Evolutionary conservation across 2,113 vertebrate genomes (phyloP).

Genomic region (Polyodon spathula): DNA sequence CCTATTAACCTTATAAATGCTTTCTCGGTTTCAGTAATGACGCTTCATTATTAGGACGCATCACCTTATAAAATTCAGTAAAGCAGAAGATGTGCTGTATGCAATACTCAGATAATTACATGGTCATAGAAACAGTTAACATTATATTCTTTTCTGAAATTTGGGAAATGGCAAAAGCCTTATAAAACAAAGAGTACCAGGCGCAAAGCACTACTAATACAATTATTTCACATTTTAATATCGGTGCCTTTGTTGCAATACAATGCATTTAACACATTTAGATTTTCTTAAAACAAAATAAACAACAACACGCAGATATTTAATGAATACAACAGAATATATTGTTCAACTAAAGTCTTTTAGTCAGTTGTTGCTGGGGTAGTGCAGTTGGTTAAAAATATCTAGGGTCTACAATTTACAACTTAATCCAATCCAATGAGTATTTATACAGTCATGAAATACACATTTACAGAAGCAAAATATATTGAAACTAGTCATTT

Average conservation of each 20-base stretch:
- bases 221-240: not conserved
- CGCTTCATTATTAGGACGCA: not conserved
- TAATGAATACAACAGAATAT: too few species aligned
- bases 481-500: too few species aligned
- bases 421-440: too few species aligned
- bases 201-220: not conserved
- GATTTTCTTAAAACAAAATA: too few species aligned
- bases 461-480: too few species aligned
- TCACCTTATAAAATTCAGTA: not conserved
- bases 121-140: not conserved
- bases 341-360: too few species aligned
- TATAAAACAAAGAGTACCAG: not conserved
- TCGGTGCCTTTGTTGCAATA: not conserved
- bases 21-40: not conserved
- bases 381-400: too few species aligned
- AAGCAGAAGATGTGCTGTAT: not conserved
- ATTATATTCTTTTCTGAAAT: not conserved
- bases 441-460: too few species aligned
- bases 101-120: not conserved
- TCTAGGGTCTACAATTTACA: too few species aligned
- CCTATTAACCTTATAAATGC: not conserved
- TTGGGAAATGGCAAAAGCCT: slow-evolving; percentile 1
- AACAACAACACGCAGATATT: too few species aligned
- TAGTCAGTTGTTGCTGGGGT: too few species aligned
- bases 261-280: too few species aligned